phyloP scores from a whole-genome alignment of 2,113 vertebrate species.

The Heloderma charlesbogerti region DNA sequence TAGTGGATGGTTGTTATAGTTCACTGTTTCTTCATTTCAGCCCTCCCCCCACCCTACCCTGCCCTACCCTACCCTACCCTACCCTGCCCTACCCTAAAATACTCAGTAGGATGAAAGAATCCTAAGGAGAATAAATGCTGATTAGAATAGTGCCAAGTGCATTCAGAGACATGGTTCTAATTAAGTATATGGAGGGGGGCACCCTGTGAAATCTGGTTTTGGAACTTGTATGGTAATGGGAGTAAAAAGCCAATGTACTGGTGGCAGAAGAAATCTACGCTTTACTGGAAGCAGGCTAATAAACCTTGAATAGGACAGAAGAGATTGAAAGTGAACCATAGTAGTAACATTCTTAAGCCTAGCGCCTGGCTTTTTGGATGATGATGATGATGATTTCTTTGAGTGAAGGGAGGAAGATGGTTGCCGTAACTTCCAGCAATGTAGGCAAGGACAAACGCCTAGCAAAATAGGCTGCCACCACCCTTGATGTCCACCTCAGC shows the following conservation, averaged over 20 bases:
- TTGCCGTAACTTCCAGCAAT: no score
- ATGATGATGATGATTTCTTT: no score
- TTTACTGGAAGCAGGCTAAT: background rate
- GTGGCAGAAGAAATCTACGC: background rate
- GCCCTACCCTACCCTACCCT: no score
- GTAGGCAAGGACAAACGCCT: no score
- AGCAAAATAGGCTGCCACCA: no score
- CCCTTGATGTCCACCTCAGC: no score
- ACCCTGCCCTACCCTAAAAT: background rate
- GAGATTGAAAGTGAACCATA: no score
- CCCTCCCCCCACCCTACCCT: background rate
- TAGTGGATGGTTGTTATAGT: conserved; percentile 5
- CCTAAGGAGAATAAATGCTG: background rate
- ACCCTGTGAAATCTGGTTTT: background rate
- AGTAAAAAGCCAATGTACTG: background rate
- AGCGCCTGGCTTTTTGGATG: no score
- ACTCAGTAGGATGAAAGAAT: background rate
- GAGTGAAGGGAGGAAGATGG: no score
- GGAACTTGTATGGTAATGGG: background rate
- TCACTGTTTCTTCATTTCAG: background rate
- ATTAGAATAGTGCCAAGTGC: background rate
- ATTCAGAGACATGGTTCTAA: background rate
- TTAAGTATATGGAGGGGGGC: background rate
- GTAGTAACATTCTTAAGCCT: no score
- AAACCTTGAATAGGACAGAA: no score